Conservation (phyloP, 1,140 invertebrate genomes). For the Pseudomyrmex dendroicus region DNA sequence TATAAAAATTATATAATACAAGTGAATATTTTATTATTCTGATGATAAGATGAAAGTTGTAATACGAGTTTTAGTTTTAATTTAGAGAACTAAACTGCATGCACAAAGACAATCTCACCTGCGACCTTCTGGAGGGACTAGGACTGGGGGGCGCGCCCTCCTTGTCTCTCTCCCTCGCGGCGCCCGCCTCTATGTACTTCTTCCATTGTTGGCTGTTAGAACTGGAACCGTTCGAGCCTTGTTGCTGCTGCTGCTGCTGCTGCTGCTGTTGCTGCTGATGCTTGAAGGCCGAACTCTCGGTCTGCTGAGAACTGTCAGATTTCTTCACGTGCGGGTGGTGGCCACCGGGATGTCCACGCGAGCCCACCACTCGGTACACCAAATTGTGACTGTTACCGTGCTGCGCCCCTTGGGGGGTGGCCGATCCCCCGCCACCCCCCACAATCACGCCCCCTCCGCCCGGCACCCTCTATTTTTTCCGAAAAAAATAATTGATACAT, state of each 20-base stretch:
- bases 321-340: conserved; percentile 85
- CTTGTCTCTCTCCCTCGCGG: conserved; percentile 82
- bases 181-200: conserved; percentile 86
- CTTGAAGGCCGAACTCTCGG: conserved; percentile 86
- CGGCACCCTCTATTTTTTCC: conserved; percentile 79
- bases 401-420: conserved; percentile 83
- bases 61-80: too few relatives aligned
- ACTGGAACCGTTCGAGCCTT: conserved; percentile 76
- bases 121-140: conserved; percentile 82
- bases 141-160: conserved; percentile 81
- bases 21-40: too few relatives aligned
- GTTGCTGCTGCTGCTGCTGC: conserved; percentile 52
- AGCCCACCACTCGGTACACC: conserved; percentile 85
- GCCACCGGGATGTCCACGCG: conserved; percentile 77
- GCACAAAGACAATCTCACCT: conserved; percentile 67
- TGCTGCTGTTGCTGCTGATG: conserved; percentile 76
- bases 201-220: conserved; percentile 86
- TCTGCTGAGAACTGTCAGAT: conserved; percentile 87
- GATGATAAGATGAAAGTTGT: too few relatives aligned
- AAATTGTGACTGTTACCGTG: conserved; percentile 79
- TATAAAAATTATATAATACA: too few relatives aligned
- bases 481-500: conserved; percentile 25
- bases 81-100: too few relatives aligned
- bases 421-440: conserved; percentile 82
- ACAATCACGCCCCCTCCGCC: conserved; percentile 82